Conservation (phyloP, 2,797 vertebrate species). For the Dendrocincla fuliginosa region DNA sequence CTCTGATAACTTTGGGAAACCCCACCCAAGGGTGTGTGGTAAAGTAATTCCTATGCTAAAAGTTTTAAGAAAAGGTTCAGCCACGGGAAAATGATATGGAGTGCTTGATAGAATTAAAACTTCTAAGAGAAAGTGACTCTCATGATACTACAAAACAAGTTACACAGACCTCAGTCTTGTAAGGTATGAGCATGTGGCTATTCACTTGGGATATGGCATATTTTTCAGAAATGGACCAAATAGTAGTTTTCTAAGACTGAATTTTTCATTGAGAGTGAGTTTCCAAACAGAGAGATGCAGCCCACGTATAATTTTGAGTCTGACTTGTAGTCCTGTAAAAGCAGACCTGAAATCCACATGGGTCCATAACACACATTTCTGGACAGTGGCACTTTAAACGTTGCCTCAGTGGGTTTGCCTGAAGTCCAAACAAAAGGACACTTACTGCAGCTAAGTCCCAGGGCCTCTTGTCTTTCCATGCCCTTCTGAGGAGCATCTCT, state of each 20-base stretch:
- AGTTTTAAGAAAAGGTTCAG: background rate
- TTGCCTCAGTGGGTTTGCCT: background rate
- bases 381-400: background rate
- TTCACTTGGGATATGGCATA: background rate
- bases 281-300: background rate
- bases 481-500: background rate
- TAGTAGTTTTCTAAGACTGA: background rate
- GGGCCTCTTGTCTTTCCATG: background rate
- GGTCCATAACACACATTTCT: background rate
- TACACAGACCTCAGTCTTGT: background rate
- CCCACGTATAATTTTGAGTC: background rate
- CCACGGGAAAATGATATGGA: background rate
- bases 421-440: background rate
- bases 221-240: background rate
- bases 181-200: background rate
- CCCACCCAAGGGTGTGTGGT: background rate
- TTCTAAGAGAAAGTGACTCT: background rate
- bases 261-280: background rate
- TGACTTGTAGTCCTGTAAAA: background rate
- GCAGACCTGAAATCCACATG: background rate
- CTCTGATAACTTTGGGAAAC: background rate
- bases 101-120: background rate
- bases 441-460: background rate
- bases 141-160: accelerated
- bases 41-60: background rate